These are phyloP conservation scores for Triops cancriformis DNA, from an alignment of 1,140 invertebrate genomes.

Conservation along the genomic window DNA sequence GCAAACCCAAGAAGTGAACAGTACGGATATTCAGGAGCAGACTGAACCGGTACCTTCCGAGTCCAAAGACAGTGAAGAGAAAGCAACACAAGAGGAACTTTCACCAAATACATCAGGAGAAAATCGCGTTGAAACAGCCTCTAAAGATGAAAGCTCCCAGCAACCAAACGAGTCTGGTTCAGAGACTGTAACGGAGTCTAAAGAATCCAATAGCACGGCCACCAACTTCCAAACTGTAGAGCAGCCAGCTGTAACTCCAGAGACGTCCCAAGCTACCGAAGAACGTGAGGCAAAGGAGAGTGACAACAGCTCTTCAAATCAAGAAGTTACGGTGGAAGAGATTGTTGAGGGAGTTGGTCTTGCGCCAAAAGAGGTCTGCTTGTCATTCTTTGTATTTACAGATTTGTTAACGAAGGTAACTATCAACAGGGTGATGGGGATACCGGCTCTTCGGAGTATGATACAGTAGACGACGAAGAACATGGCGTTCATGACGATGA, in stretches of 20 bases:
- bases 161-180: neutral
- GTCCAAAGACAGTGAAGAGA: neutral
- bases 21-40: neutral
- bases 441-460: slow-evolving; percentile 27
- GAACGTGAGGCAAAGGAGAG: neutral
- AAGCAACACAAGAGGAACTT: neutral
- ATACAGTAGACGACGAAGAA: slow-evolving; percentile 32
- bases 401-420: neutral
- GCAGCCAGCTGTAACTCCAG: neutral
- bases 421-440: neutral
- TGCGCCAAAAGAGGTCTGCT: neutral
- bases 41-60: neutral
- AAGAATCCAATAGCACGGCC: neutral
- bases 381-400: neutral
- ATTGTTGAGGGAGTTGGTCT: neutral
- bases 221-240: neutral
- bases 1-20: neutral
- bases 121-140: neutral
- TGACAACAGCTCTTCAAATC: neutral
- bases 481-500: slow-evolving; percentile 35
- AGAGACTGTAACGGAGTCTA: neutral
- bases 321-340: neutral
- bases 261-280: neutral
- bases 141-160: neutral
- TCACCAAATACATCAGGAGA: neutral